Evolutionary conservation across 2,797 vertebrate species (phyloP).

Genomic region (Xiphophorus birchmanni): DNA sequence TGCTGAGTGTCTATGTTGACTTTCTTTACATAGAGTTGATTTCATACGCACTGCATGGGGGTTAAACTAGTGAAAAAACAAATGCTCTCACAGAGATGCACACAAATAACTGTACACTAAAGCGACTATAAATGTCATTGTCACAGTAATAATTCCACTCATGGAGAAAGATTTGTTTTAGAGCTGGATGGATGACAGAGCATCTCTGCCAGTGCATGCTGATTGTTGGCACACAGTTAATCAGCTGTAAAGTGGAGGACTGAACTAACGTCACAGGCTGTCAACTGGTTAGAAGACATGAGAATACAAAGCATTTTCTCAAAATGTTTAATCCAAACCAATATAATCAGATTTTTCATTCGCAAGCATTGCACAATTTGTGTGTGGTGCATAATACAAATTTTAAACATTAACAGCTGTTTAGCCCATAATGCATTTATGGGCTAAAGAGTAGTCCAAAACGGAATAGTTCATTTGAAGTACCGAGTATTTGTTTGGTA

Average conservation of each 20-base stretch:
- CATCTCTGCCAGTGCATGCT: not conserved
- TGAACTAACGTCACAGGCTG: not conserved
- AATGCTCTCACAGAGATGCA: not conserved
- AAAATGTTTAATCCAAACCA: not conserved
- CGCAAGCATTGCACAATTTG: not conserved
- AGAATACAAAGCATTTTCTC: not conserved
- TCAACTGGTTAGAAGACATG: not conserved
- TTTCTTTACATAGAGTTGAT: not conserved
- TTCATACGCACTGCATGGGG: slow-evolving; percentile 2
- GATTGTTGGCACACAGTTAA: slow-evolving; percentile 18
- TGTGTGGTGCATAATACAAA: not conserved
- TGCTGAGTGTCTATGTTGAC: not conserved
- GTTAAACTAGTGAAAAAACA: slow-evolving; percentile 16
- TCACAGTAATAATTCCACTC: slow-evolving; percentile 1
- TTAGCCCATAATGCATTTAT: not conserved
- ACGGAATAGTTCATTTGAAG: not conserved
- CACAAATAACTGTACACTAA: not conserved
- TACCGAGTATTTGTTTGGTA: not conserved
- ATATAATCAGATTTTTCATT: not conserved
- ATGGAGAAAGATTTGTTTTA: slow-evolving; percentile 23
- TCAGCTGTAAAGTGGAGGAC: not conserved
- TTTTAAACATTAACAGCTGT: too few species aligned
- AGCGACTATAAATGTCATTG: not conserved
- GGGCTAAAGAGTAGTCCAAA: not conserved
- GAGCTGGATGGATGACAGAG: slow-evolving; percentile 13